Evolutionary conservation across 2,888 invertebrate species (phyloP).

Genomic region (Scaptomyza cyrtandrae): DNA sequence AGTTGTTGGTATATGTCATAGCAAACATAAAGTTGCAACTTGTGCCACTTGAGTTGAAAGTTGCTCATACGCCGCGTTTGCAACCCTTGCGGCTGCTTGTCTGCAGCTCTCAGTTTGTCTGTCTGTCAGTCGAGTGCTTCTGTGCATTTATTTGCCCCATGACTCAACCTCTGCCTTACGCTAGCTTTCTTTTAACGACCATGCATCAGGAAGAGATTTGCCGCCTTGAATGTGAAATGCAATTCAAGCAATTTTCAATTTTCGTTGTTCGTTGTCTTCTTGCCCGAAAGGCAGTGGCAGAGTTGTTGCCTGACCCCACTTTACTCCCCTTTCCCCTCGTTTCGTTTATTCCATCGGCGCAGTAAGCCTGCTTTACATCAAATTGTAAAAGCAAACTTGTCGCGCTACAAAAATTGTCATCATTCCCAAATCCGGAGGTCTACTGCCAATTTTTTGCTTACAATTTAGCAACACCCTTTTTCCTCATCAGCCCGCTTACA

Average conservation of each 20-base stretch:
- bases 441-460: slow-evolving; percentile 68
- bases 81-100: slow-evolving; percentile 16
- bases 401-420: slow-evolving; percentile 66
- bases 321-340: background rate
- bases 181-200: slow-evolving; percentile 7
- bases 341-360: background rate
- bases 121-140: slow-evolving; percentile 25
- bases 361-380: slow-evolving; percentile 56
- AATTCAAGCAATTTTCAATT: slow-evolving; percentile 79
- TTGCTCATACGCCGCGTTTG: slow-evolving; percentile 65
- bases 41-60: slow-evolving; percentile 60
- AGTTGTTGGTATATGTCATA: slow-evolving; percentile 52
- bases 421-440: slow-evolving; percentile 66
- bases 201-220: slow-evolving; percentile 24
- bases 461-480: slow-evolving; percentile 10
- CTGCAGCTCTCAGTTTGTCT: slow-evolving; percentile 37
- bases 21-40: slow-evolving; percentile 66
- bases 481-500: slow-evolving; percentile 29
- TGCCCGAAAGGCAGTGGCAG: slow-evolving; percentile 21
- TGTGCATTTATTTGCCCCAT: slow-evolving; percentile 27
- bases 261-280: slow-evolving; percentile 48
- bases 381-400: slow-evolving; percentile 73
- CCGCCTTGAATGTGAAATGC: slow-evolving; percentile 56
- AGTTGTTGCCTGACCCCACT: background rate
- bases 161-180: background rate